These are phyloP conservation scores for Triplophysa siluroides DNA, from an alignment of 2,113 vertebrate species.

Conservation along the genomic window DNA sequence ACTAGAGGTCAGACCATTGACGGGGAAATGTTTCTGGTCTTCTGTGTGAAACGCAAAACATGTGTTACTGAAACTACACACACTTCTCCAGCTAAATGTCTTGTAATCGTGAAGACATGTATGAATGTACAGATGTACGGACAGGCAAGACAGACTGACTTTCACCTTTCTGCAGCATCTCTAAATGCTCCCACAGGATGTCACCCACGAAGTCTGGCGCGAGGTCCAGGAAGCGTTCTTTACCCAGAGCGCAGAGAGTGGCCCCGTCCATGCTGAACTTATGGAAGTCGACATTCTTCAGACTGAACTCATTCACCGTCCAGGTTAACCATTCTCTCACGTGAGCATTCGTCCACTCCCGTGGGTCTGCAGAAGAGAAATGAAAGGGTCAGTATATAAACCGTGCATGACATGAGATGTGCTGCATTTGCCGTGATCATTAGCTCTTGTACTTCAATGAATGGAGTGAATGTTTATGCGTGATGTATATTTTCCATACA, in stretches of 20 bases:
- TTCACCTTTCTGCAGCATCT: slow-evolving; percentile 98
- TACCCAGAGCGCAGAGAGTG: slow-evolving; percentile 90
- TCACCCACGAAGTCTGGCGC: slow-evolving; percentile 98
- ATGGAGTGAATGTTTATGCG: too few relatives aligned
- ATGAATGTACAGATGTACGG: too few relatives aligned
- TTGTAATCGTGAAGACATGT: too few relatives aligned
- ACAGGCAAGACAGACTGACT: not conserved
- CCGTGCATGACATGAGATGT: not conserved
- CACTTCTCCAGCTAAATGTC: not conserved
- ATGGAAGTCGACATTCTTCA: slow-evolving; percentile 95
- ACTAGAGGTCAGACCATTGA: slow-evolving; percentile 83
- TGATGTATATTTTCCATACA: too few relatives aligned
- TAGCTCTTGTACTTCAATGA: not conserved
- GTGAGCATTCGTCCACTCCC: slow-evolving; percentile 93
- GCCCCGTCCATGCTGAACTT: slow-evolving; percentile 95
- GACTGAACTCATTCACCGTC: slow-evolving; percentile 97
- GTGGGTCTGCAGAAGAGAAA: slow-evolving; percentile 78
- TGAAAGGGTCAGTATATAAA: not conserved
- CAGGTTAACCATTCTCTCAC: slow-evolving; percentile 95
- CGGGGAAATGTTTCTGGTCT: slow-evolving; percentile 90
- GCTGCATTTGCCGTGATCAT: too few relatives aligned
- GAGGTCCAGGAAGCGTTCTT: slow-evolving; percentile 95
- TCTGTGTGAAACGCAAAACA: slow-evolving; percentile 77
- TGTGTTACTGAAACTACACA: not conserved
- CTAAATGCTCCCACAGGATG: slow-evolving; percentile 98